These are phyloP conservation scores for Entosphenus tridentatus DNA, from an alignment of 2,113 vertebrate genomes.

Conservation along the genomic window DNA sequence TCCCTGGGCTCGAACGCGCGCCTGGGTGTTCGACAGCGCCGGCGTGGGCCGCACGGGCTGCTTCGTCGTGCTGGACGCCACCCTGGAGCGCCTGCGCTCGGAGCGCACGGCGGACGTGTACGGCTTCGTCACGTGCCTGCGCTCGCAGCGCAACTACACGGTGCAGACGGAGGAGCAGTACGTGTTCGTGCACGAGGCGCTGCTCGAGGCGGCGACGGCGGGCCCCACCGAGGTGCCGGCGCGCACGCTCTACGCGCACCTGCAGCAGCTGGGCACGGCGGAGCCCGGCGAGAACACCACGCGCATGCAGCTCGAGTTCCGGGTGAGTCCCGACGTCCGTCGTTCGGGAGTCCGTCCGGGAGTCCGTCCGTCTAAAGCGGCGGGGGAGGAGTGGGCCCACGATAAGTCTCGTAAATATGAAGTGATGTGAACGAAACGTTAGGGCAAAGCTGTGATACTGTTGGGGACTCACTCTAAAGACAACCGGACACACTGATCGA, in stretches of 20 bases:
- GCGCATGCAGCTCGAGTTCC: slow-evolving; percentile 96
- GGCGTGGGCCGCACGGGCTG: slow-evolving; percentile 92
- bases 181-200: slow-evolving; percentile 91
- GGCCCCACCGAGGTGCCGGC: slow-evolving; percentile 98
- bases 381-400: too few relatives aligned
- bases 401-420: too few relatives aligned
- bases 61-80: slow-evolving; percentile 98
- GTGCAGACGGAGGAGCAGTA: slow-evolving; percentile 98
- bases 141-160: slow-evolving; percentile 98
- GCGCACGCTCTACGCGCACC: slow-evolving; percentile 91
- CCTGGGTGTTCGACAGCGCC: slow-evolving; percentile 27
- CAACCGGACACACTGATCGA: too few relatives aligned
- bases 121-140: slow-evolving; percentile 93
- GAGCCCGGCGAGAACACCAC: slow-evolving; percentile 92
- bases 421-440: too few relatives aligned
- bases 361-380: too few relatives aligned
- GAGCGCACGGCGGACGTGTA: slow-evolving; percentile 99
- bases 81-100: slow-evolving; percentile 94
- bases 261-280: slow-evolving; percentile 95
- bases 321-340: slow-evolving; percentile 30
- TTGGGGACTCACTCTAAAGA: too few relatives aligned
- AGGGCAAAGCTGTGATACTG: too few relatives aligned
- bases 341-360: too few relatives aligned
- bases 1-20: too few relatives aligned
- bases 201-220: slow-evolving; percentile 90